phyloP scores from a whole-genome alignment of 2,113 vertebrate species.

The Macrotus californicus region DNA sequence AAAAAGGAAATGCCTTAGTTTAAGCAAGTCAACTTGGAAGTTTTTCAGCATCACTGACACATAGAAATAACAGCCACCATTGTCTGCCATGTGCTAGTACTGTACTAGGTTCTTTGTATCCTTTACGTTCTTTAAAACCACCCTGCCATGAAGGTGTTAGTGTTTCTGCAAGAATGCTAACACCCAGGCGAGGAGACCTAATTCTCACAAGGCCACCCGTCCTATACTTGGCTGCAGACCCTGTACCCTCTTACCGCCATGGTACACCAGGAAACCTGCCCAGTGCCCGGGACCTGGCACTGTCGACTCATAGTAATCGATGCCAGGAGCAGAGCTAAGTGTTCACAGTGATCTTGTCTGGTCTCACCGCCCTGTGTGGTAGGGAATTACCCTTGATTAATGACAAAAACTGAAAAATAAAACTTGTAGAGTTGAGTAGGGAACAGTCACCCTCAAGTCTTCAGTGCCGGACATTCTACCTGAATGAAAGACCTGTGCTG shows the following conservation, averaged over 20 bases:
- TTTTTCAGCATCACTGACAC: not conserved
- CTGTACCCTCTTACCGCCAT: not conserved
- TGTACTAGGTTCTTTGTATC: not conserved
- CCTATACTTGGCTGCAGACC: not conserved
- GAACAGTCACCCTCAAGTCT: not conserved
- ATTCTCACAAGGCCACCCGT: not conserved
- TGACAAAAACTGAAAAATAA: not conserved
- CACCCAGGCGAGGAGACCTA: not conserved
- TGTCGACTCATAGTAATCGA: not conserved
- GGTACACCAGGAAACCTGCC: fast-evolving
- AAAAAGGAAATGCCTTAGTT: not conserved
- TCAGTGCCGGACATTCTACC: not conserved
- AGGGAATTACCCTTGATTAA: not conserved
- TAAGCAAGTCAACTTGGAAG: not conserved
- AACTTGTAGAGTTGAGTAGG: not conserved
- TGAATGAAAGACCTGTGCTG: not conserved
- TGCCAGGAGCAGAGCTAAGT: not conserved
- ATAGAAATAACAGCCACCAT: not conserved
- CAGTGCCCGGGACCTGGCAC: no score
- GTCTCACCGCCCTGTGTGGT: not conserved
- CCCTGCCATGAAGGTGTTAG: no score
- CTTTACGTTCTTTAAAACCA: not conserved
- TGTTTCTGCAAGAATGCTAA: not conserved
- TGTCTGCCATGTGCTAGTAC: not conserved
- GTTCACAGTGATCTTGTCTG: not conserved